Evolutionary conservation across 1,140 invertebrate species (phyloP).

Genomic region (Mercenaria mercenaria): DNA sequence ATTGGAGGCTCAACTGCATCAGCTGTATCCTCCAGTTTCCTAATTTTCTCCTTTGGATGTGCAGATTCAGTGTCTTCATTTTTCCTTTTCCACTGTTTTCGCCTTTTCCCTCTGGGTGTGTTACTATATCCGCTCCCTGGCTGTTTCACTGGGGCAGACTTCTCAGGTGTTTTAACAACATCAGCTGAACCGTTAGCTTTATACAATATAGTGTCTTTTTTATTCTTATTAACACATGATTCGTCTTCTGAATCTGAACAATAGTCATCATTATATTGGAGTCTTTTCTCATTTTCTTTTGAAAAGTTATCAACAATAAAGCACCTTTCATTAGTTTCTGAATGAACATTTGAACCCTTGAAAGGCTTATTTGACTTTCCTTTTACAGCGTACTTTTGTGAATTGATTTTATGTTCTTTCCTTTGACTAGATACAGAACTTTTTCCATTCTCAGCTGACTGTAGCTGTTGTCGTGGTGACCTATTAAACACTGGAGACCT

Average conservation of each 20-base stretch:
- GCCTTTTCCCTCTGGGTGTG: slow-evolving; percentile 52
- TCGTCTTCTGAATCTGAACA: slow-evolving; percentile 2
- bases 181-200: neutral
- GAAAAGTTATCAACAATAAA: neutral
- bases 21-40: neutral
- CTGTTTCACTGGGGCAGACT: neutral
- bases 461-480: slow-evolving; percentile 8
- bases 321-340: too few species aligned
- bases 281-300: neutral
- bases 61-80: neutral
- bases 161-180: neutral
- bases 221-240: neutral
- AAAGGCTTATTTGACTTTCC: neutral
- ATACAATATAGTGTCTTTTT: neutral
- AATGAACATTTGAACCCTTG: too few species aligned
- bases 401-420: neutral
- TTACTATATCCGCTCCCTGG: slow-evolving; percentile 47
- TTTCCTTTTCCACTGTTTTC: slow-evolving; percentile 58
- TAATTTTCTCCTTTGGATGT: slow-evolving; percentile 13
- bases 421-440: neutral
- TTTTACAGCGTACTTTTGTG: neutral
- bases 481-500: slow-evolving; percentile 56
- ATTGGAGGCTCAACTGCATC: neutral
- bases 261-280: neutral
- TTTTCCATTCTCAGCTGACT: neutral